A percentile compares a stretch with the other conserved stretches of the same genome.
Conservation (phyloP, 2,888 invertebrate genomes). For the Lasioglossum pauxillum region DNA sequence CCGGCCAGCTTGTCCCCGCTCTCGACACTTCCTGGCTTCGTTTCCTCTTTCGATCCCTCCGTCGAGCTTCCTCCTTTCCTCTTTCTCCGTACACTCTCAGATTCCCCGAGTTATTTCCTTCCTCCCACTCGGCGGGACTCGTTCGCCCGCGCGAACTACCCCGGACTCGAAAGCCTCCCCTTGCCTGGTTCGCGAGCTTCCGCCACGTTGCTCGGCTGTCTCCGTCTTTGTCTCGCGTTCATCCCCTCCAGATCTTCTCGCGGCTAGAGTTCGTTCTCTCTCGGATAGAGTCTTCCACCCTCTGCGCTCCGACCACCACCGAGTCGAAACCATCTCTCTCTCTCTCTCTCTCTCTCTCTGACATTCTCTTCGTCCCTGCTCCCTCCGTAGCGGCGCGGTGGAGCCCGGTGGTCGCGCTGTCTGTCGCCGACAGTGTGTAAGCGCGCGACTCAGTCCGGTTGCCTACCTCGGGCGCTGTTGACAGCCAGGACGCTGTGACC, state of each 20-base stretch:
- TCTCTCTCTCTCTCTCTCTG: slow-evolving; percentile 17
- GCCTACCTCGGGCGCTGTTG: slow-evolving; percentile 75
- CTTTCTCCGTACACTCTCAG: slow-evolving; percentile 16
- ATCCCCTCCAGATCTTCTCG: slow-evolving; percentile 23
- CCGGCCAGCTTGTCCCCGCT: background rate
- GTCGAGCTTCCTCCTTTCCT: slow-evolving; percentile 12
- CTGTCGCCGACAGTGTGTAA: slow-evolving; percentile 68
- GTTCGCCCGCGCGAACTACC: background rate
- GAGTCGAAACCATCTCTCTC: background rate
- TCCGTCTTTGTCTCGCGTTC: background rate
- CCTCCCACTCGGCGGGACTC: background rate
- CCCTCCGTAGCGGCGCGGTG: background rate
- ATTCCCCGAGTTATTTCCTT: slow-evolving; percentile 10
- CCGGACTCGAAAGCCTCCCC: background rate
- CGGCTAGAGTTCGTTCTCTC: background rate
- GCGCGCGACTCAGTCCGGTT: slow-evolving; percentile 75
- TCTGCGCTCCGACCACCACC: background rate
- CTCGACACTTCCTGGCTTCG: background rate
- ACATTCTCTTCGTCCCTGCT: background rate
- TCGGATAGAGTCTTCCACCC: background rate
- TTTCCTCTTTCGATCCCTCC: slow-evolving; percentile 1
- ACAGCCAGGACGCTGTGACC: slow-evolving; percentile 48
- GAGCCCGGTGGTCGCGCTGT: slow-evolving; percentile 57
- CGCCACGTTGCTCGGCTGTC: background rate
- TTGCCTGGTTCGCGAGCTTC: background rate